Conservation (phyloP, 2,888 invertebrate genomes). For the Macropis europaea region DNA sequence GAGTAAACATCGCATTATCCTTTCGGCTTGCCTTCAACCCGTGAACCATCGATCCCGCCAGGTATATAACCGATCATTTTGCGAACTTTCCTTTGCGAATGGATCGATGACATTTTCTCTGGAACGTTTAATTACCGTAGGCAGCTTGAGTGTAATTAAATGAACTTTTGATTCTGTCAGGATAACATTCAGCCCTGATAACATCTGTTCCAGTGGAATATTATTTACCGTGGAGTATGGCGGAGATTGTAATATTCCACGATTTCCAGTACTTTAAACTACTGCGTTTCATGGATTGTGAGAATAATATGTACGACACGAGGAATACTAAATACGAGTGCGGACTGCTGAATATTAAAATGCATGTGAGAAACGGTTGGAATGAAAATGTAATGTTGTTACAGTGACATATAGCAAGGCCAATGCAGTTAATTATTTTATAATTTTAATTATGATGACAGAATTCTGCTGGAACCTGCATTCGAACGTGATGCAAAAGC, state of each 20-base stretch:
- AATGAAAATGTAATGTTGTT: too few species aligned
- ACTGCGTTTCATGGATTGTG: neutral
- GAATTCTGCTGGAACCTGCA: too few species aligned
- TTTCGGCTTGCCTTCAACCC: slow-evolving; percentile 32
- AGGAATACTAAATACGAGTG: neutral
- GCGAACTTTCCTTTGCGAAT: neutral
- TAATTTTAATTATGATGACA: too few species aligned
- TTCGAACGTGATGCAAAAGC: too few species aligned
- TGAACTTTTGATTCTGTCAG: neutral
- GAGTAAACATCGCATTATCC: slow-evolving; percentile 58
- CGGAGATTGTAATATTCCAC: neutral
- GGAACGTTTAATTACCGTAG: slow-evolving; percentile 2
- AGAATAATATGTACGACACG: neutral
- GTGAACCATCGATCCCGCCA: slow-evolving; percentile 6
- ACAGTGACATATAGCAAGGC: too few species aligned
- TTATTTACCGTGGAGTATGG: neutral
- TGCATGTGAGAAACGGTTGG: too few species aligned
- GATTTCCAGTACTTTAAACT: neutral
- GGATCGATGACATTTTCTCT: slow-evolving; percentile 28
- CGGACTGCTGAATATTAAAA: too few species aligned
- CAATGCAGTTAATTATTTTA: too few species aligned
- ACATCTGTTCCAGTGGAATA: too few species aligned
- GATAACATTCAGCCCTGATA: too few species aligned
- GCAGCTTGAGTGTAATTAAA: slow-evolving; percentile 17
- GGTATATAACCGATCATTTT: slow-evolving; percentile 3